phyloP scores from a whole-genome alignment of 2,113 vertebrate species.

The Antechinus flavipes region DNA sequence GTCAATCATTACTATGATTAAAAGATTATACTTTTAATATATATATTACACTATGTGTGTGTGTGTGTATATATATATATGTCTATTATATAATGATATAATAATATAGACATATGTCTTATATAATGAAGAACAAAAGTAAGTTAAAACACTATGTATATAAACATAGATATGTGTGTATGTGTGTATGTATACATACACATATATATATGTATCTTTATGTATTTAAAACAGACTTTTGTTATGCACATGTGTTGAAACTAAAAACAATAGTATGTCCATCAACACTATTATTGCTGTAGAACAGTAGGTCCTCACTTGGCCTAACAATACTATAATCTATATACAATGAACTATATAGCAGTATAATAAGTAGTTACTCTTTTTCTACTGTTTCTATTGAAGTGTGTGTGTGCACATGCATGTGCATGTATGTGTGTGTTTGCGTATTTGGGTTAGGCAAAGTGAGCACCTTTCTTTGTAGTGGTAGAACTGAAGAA shows the following conservation, averaged over 20 bases:
- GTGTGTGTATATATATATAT: too few species aligned
- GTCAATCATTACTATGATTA: constrained; percentile 6
- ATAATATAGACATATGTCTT: not conserved
- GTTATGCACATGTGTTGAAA: constrained; percentile 11
- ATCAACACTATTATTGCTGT: not conserved
- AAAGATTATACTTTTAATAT: constrained; percentile 5
- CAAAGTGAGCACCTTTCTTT: constrained; percentile 9
- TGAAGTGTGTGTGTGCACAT: not conserved
- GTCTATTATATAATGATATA: not conserved
- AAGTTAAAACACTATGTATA: constrained; percentile 1
- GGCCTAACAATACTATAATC: not conserved
- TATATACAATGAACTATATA: not conserved
- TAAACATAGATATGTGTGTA: not conserved
- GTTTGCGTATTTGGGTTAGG: not conserved
- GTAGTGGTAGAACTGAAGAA: not conserved
- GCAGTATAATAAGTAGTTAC: not conserved
- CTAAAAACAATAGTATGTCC: not conserved
- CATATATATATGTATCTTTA: constrained; percentile 2
- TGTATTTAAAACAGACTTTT: constrained; percentile 17
- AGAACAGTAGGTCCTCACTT: not conserved
- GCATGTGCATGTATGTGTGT: not conserved
- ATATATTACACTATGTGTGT: too few species aligned
- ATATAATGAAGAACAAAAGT: not conserved
- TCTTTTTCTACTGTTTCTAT: constrained; percentile 16
- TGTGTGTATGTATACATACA: not conserved